phyloP scores from a whole-genome alignment of 2,797 vertebrate genomes.

The Danionella dracula region DNA sequence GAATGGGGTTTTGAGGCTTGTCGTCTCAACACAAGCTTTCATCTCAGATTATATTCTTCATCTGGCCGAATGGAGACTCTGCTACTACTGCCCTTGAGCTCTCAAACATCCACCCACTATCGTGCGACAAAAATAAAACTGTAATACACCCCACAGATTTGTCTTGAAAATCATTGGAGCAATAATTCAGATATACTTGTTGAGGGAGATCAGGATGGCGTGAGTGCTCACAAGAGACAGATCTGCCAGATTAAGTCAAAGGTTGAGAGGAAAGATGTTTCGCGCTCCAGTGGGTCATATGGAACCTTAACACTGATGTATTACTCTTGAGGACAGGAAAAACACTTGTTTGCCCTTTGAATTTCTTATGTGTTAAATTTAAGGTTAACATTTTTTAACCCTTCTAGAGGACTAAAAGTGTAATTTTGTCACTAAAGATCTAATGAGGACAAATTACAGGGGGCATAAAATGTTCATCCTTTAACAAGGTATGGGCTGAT shows the following conservation, averaged over 20 bases:
- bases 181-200: slow-evolving; percentile 16
- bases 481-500: no score
- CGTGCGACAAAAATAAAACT: not conserved
- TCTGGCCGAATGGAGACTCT: slow-evolving; percentile 11
- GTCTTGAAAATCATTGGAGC: slow-evolving; percentile 2
- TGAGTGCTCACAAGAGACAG: slow-evolving; percentile 9
- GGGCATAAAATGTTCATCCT: no score
- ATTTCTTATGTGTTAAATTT: no score
- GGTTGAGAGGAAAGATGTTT: slow-evolving; percentile 1
- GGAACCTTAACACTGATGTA: not conserved
- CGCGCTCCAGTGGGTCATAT: not conserved
- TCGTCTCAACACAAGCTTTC: slow-evolving; percentile 32
- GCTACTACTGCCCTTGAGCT: slow-evolving; percentile 20
- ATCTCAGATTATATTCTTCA: slow-evolving; percentile 39
- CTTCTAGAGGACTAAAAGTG: no score
- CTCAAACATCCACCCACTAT: slow-evolving; percentile 14
- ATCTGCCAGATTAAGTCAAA: slow-evolving; percentile 17
- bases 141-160: slow-evolving; percentile 2
- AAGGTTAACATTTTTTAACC: no score
- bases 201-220: slow-evolving; percentile 3
- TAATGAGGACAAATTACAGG: no score
- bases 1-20: slow-evolving; percentile 14
- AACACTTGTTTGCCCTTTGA: not conserved
- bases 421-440: no score
- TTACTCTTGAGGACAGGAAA: not conserved